Evolutionary conservation across 2,888 invertebrate species (phyloP).

Genomic region (Lasioglossum lativentre): DNA sequence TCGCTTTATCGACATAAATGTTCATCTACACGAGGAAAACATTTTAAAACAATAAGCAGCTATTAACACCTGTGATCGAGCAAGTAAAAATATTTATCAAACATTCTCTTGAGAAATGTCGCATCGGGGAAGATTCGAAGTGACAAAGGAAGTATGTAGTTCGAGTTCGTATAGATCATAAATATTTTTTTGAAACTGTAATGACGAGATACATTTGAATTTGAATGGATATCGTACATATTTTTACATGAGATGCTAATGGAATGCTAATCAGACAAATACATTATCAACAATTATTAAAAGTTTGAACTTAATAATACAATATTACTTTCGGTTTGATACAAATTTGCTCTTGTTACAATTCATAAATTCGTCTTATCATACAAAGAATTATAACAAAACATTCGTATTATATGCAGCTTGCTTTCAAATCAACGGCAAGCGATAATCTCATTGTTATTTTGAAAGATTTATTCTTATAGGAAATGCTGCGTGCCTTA

Average conservation of each 20-base stretch:
- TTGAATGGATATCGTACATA: conserved; percentile 24
- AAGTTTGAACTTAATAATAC: conserved; percentile 47
- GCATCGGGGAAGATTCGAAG: conserved; percentile 28
- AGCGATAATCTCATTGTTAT: conserved; percentile 29
- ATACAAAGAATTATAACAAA: conserved; percentile 37
- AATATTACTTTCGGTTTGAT: conserved; percentile 37
- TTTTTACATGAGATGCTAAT: conserved; percentile 29
- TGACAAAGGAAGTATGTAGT: conserved; percentile 50
- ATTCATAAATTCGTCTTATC: conserved; percentile 34
- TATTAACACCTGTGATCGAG: neutral
- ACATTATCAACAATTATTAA: conserved; percentile 36
- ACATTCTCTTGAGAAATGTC: conserved; percentile 23
- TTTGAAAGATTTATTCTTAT: conserved; percentile 32
- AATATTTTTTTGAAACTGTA: conserved; percentile 21
- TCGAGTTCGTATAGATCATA: conserved; percentile 25
- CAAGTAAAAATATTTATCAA: conserved; percentile 5
- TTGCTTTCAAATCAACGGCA: conserved; percentile 28
- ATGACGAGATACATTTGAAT: conserved; percentile 20
- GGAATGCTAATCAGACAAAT: conserved; percentile 42
- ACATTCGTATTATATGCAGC: conserved; percentile 2
- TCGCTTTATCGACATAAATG: conserved; percentile 27
- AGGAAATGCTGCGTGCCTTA: conserved; percentile 32
- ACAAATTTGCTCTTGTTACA: conserved; percentile 23
- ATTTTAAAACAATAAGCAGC: neutral
- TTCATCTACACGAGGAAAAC: neutral